Percentiles rank a stretch among this genome's conserved stretches.
Evolutionary conservation across 2,797 vertebrate species (phyloP).

Genomic region (Poeciliopsis turneri): DNA sequence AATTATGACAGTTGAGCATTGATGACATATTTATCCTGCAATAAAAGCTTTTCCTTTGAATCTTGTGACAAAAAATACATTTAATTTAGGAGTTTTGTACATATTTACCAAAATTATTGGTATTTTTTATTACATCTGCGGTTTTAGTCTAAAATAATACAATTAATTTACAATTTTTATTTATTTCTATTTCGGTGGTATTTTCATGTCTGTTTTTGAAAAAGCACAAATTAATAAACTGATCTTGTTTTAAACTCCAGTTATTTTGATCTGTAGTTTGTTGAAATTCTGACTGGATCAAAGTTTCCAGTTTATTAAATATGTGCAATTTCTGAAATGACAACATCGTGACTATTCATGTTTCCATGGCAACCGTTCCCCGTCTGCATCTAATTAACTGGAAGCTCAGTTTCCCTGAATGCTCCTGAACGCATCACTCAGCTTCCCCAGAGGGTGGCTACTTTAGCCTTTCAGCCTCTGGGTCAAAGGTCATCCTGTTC

Average conservation of each 20-base stretch:
- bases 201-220: background rate
- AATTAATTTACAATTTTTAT: background rate
- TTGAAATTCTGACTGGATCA: background rate
- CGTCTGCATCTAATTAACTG: background rate
- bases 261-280: background rate
- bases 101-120: too few relatives aligned
- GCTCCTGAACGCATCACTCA: background rate
- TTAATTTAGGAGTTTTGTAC: background rate
- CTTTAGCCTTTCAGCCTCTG: too few relatives aligned
- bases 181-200: background rate
- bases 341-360: background rate
- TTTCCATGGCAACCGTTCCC: background rate
- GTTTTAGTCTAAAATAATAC: background rate
- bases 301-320: background rate
- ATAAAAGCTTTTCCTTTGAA: background rate
- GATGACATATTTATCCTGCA: background rate
- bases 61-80: background rate
- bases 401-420: background rate
- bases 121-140: background rate
- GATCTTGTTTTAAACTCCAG: background rate
- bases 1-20: background rate
- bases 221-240: background rate
- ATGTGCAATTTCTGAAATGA: too few relatives aligned
- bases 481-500: too few relatives aligned
- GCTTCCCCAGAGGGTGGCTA: too few relatives aligned